Conservation (phyloP, 2,113 vertebrate genomes). For the Thryonomys swinderianus region DNA sequence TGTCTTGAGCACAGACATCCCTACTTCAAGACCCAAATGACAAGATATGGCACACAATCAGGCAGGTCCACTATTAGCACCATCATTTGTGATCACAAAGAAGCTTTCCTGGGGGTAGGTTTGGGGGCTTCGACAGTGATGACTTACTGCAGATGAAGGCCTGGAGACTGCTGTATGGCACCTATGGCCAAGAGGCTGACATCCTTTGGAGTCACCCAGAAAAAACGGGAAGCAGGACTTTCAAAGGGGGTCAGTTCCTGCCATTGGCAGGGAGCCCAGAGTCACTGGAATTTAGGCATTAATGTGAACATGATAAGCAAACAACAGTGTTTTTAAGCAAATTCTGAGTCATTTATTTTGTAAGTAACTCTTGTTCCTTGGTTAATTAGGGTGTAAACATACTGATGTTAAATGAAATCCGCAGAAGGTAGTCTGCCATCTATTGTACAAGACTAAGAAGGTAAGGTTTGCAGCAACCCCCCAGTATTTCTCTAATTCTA, state of each 20-base stretch:
- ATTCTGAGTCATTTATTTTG: conserved; percentile 28
- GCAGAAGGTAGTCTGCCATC: background rate
- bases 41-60: background rate
- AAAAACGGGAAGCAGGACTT: background rate
- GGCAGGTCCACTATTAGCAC: background rate
- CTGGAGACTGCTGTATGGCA: background rate
- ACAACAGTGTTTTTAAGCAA: background rate
- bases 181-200: background rate
- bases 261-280: background rate
- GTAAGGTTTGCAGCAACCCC: background rate
- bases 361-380: background rate
- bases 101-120: background rate
- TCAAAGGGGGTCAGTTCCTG: background rate
- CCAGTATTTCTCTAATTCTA: background rate
- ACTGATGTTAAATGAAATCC: conserved; percentile 26
- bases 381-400: background rate
- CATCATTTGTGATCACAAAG: background rate
- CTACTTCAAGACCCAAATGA: background rate
- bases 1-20: background rate
- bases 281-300: background rate
- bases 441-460: background rate
- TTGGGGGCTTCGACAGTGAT: background rate
- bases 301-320: background rate
- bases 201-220: background rate
- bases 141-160: background rate